phyloP scores from a whole-genome alignment of 2,113 vertebrate genomes.

The Martes martes region DNA sequence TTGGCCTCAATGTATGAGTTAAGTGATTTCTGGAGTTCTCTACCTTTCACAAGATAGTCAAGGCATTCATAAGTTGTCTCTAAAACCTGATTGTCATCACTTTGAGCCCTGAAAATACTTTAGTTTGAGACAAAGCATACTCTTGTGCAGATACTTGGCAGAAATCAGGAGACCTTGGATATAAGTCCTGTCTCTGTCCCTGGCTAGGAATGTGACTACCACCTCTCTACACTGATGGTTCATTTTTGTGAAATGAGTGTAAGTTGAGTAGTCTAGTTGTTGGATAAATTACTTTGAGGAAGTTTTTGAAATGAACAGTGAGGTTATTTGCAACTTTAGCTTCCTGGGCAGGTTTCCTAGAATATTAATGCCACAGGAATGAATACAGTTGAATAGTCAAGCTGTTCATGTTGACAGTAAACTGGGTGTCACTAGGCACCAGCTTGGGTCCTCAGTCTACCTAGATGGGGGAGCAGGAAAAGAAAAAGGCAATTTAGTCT shows the following conservation, averaged over 20 bases:
- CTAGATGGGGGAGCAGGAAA: not conserved
- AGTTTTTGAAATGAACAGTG: not conserved
- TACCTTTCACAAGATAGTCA: not conserved
- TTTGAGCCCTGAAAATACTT: not conserved
- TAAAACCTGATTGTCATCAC: not conserved
- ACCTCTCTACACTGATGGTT: not conserved
- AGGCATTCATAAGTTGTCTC: not conserved
- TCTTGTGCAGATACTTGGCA: not conserved
- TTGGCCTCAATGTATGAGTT: not conserved
- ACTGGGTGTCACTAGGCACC: not conserved
- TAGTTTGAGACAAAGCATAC: not conserved
- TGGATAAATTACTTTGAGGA: not conserved
- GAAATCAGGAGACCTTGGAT: not conserved
- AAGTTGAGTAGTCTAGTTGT: not conserved
- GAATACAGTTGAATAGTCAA: not conserved
- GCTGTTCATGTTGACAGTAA: not conserved
- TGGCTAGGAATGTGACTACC: not conserved
- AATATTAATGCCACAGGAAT: not conserved
- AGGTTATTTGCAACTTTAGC: not conserved
- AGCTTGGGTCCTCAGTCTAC: not conserved
- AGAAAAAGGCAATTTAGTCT: not conserved
- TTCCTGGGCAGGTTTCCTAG: not conserved
- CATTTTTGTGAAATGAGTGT: not conserved
- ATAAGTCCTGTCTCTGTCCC: not conserved
- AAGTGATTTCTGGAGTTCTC: constrained; percentile 5